Percentiles rank a stretch among this genome's conserved stretches.
Conservation (phyloP, 2,113 vertebrate species). For the Aptenodytes patagonicus region DNA sequence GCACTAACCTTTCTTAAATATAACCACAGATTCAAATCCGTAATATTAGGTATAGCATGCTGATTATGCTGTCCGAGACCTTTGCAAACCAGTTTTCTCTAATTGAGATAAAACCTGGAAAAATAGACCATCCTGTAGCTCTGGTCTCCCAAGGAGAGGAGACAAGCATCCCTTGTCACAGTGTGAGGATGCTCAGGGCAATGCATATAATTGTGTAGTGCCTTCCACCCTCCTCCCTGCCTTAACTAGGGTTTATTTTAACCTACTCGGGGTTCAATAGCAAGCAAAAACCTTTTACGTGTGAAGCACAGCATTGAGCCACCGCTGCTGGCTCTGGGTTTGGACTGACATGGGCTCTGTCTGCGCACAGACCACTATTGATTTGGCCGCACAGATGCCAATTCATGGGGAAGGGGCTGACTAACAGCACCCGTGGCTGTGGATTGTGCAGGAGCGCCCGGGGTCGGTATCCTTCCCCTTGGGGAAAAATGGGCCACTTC, state of each 20-base stretch:
- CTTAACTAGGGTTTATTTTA: neutral
- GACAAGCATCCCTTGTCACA: neutral
- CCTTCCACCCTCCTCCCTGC: neutral
- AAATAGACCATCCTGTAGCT: neutral
- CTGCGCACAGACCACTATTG: neutral
- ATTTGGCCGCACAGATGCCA: neutral
- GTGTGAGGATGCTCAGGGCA: fast-evolving
- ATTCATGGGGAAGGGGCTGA: neutral
- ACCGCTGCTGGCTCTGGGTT: neutral
- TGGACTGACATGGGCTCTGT: neutral
- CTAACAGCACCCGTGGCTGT: neutral
- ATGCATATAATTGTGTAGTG: fast-evolving
- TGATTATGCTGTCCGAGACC: neutral
- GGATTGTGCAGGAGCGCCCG: neutral
- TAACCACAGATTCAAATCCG: neutral
- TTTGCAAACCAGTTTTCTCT: neutral
- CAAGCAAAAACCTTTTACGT: fast-evolving
- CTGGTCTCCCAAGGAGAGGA: neutral
- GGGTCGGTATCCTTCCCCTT: neutral
- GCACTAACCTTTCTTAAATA: neutral
- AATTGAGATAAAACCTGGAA: neutral
- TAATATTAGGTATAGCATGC: neutral
- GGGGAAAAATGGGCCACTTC: neutral
- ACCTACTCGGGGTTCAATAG: neutral
- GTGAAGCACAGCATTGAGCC: neutral